These are phyloP conservation scores for Syncerus caffer DNA, from an alignment of 2,797 vertebrate species.

Conservation along the genomic window DNA sequence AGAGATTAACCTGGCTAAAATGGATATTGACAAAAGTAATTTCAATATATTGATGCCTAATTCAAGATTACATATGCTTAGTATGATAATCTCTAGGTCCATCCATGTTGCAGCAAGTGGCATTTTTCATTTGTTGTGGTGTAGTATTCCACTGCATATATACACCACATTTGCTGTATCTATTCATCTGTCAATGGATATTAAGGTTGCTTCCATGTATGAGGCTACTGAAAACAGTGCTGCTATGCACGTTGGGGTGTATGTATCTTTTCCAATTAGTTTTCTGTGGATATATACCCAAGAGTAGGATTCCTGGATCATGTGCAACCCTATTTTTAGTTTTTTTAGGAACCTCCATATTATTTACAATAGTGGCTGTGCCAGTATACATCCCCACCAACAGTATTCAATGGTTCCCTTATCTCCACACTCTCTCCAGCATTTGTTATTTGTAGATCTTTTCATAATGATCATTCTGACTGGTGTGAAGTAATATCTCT, in stretches of 20 bases:
- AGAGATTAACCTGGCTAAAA: neutral
- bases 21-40: neutral
- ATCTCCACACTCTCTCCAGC: neutral
- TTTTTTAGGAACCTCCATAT: neutral
- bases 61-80: neutral
- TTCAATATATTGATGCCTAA: slow-evolving; percentile 13
- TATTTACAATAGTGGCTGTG: neutral
- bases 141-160: neutral
- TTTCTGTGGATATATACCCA: neutral
- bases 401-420: neutral
- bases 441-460: neutral
- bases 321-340: neutral
- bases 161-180: neutral
- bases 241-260: neutral
- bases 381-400: neutral
- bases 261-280: neutral
- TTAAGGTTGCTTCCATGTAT: neutral
- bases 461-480: neutral
- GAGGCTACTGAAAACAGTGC: neutral
- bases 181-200: neutral
- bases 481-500: neutral
- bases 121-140: neutral
- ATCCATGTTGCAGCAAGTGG: neutral
- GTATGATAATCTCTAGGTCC: neutral
- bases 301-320: neutral